Percentiles rank a stretch among this genome's conserved stretches.
Evolutionary conservation across 2,888 invertebrate genomes (phyloP).

Genomic region (Salpingus planirostris): DNA sequence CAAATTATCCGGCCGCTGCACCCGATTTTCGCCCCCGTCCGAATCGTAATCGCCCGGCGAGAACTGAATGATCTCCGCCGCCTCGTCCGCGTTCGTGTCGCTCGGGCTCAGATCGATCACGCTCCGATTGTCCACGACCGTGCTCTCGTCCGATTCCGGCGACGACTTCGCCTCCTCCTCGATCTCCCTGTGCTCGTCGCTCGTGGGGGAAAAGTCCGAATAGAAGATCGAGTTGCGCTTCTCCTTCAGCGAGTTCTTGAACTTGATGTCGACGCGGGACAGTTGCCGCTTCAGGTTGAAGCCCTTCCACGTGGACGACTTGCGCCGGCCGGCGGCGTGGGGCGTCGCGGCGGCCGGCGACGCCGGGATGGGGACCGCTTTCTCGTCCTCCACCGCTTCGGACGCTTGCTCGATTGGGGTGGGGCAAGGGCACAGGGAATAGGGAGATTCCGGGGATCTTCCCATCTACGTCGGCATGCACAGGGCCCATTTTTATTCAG

Average conservation of each 20-base stretch:
- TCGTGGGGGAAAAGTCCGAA: slow-evolving; percentile 28
- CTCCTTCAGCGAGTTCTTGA: slow-evolving; percentile 51
- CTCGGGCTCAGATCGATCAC: slow-evolving; percentile 15
- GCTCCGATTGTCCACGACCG: slow-evolving; percentile 29
- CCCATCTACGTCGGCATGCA: slow-evolving; percentile 39
- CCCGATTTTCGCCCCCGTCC: slow-evolving; percentile 24
- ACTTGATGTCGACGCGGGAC: slow-evolving; percentile 67
- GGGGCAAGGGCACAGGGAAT: slow-evolving; percentile 40
- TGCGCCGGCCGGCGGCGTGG: slow-evolving; percentile 45
- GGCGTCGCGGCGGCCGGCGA: too few species aligned
- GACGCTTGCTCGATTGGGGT: slow-evolving; percentile 44
- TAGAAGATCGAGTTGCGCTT: slow-evolving; percentile 40
- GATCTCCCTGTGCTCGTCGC: slow-evolving; percentile 5
- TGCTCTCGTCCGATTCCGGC: slow-evolving; percentile 36
- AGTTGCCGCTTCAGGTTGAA: slow-evolving; percentile 76
- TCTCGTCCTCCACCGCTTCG: slow-evolving; percentile 40
- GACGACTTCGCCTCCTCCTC: slow-evolving; percentile 22
- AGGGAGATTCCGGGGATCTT: slow-evolving; percentile 38
- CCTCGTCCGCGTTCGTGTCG: slow-evolving; percentile 34
- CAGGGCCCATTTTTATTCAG: too few species aligned
- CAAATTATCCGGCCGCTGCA: slow-evolving; percentile 55
- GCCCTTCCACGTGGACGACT: slow-evolving; percentile 63
- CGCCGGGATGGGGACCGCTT: slow-evolving; percentile 32
- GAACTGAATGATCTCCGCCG: slow-evolving; percentile 36
- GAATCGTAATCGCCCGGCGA: slow-evolving; percentile 22